These are phyloP conservation scores for Nycticryphes semicollaris DNA, from an alignment of 2,113 vertebrate species.

Conservation along the genomic window DNA sequence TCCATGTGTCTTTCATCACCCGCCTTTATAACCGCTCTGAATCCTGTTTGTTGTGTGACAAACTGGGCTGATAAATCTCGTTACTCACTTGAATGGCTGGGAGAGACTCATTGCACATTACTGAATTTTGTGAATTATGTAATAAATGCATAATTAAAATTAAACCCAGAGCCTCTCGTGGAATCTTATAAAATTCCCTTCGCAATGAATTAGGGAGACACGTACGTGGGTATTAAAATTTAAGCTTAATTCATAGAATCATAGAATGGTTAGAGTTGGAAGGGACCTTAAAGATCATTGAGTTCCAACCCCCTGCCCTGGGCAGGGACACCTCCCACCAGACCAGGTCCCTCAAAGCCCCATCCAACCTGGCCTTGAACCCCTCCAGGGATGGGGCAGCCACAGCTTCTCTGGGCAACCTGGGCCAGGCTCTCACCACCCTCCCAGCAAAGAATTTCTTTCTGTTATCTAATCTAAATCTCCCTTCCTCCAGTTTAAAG, in stretches of 20 bases:
- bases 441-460: too few species aligned
- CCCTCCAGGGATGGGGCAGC: too few species aligned
- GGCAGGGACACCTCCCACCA: too few species aligned
- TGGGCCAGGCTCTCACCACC: too few species aligned
- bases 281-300: too few species aligned
- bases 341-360: too few species aligned
- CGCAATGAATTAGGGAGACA: background rate
- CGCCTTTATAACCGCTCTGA: conserved; percentile 17
- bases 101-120: conserved; percentile 37
- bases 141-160: conserved; percentile 54
- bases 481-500: too few species aligned
- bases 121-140: conserved; percentile 61
- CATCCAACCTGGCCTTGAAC: too few species aligned
- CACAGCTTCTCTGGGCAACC: too few species aligned
- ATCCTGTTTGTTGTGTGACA: conserved; percentile 64
- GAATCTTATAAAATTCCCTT: background rate
- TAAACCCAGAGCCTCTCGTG: background rate
- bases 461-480: too few species aligned
- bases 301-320: too few species aligned
- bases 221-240: background rate
- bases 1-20: conserved; percentile 42
- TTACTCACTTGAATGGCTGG: conserved; percentile 61
- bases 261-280: too few species aligned
- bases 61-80: conserved; percentile 66
- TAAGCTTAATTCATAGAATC: background rate